phyloP scores from a whole-genome alignment of 2,797 vertebrate species.

The Oreochromis mossambicus region DNA sequence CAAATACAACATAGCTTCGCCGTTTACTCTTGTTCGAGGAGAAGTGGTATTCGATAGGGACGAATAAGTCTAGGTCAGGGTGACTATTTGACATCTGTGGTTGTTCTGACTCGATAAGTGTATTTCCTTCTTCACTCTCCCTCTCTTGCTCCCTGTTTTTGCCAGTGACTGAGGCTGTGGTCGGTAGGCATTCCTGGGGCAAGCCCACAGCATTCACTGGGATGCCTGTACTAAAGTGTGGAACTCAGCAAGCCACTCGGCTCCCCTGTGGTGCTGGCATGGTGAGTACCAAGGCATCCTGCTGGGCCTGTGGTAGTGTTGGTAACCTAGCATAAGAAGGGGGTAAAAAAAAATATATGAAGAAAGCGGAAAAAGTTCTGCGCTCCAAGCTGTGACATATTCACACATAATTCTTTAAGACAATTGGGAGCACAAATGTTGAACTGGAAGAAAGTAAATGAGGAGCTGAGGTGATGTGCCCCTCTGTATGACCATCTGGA shows the following conservation, averaged over 20 bases:
- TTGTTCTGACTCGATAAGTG: conserved; percentile 28
- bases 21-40: neutral
- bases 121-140: conserved; percentile 2
- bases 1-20: neutral
- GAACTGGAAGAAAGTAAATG: conserved; percentile 38
- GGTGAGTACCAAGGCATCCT: conserved; percentile 65
- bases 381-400: conserved; percentile 20
- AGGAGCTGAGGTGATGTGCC: conserved; percentile 45
- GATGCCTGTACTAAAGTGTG: conserved; percentile 63
- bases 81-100: neutral
- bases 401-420: conserved; percentile 48
- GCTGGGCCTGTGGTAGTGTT: conserved; percentile 72
- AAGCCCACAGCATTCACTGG: conserved; percentile 61
- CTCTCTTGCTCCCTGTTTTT: conserved; percentile 34
- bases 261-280: conserved; percentile 69
- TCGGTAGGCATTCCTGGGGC: conserved; percentile 69
- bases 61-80: neutral
- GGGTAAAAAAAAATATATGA: neutral
- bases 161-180: conserved; percentile 62
- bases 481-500: conserved; percentile 60
- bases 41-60: neutral
- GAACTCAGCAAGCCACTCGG: conserved; percentile 63
- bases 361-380: conserved; percentile 14
- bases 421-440: conserved; percentile 39
- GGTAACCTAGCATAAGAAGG: conserved; percentile 56